phyloP scores from a whole-genome alignment of 2,113 vertebrate genomes.

The Sphyrna mokarran region DNA sequence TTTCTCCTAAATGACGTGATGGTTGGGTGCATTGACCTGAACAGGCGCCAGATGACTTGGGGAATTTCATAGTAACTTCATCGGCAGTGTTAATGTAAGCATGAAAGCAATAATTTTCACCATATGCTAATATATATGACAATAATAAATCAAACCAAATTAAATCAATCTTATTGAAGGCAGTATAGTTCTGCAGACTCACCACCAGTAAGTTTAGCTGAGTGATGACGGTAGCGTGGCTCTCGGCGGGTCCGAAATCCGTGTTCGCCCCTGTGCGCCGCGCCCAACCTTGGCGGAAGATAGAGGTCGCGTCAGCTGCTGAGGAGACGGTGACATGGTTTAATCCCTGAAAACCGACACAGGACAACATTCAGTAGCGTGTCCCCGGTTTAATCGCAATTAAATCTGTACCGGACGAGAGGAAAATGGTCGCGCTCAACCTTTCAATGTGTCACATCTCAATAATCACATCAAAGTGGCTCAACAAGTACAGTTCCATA shows the following conservation, averaged over 20 bases:
- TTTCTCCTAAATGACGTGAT: too few species aligned
- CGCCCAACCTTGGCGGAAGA: conserved; percentile 28
- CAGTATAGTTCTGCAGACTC: neutral
- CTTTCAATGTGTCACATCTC: neutral
- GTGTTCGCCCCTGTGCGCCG: neutral
- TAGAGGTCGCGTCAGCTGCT: conserved; percentile 34
- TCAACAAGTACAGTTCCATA: neutral
- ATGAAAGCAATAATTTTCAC: too few species aligned
- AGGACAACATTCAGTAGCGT: neutral
- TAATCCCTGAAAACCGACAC: conserved; percentile 30
- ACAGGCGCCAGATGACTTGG: too few species aligned
- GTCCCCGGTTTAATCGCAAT: neutral
- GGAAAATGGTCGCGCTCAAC: neutral
- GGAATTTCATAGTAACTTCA: too few species aligned
- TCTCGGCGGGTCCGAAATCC: neutral
- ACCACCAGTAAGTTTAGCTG: conserved; percentile 35
- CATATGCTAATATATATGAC: too few species aligned
- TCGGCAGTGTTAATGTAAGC: too few species aligned
- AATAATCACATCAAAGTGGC: neutral
- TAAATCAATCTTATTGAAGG: neutral
- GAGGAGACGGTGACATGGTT: conserved; percentile 12
- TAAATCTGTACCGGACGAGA: neutral
- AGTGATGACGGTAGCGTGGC: neutral
- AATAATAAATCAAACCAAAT: too few species aligned
- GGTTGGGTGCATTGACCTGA: too few species aligned